Evolutionary conservation across 2,888 invertebrate species (phyloP), one percentile per base, ranked within the genome.

Genomic region (Halictus ligatus): DNA sequence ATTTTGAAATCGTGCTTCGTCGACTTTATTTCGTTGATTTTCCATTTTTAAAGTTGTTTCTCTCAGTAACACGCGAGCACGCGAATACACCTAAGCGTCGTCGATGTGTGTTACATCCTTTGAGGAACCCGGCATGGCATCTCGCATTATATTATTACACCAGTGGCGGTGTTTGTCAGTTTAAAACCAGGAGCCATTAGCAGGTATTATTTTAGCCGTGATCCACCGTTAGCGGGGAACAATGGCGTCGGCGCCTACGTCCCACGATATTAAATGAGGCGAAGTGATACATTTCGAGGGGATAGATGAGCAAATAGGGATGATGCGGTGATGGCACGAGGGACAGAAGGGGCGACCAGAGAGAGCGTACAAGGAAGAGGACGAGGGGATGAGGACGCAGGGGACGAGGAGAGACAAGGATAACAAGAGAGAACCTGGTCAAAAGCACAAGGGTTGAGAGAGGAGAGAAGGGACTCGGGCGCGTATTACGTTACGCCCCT

Each of bases 171-270:
- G 89, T 92, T 90, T 90, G 88, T 89, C 91, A 90, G 85, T 88
- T 91, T 91, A 90, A 91, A 90, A 89, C 88, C 91, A 84, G 90
- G 88, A 91, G 89, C 93, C 92, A 93, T 93, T 93, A 93, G 91
- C 91, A 87, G 92, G 92, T 93, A 92, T 93, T 93, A 93, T 93
- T 93, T 90, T 91, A 92, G 91, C 90, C 83, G 91, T 92, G 92
- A 93, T 92, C 91, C 91, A 88, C 88, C 86, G 89, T 92, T 91
- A 88, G 83, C 89, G 86, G 50, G 88, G 91, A 90, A 92, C 89
- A 93, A 92, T 92, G 90, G 88, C 87, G 91, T 84, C 84, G 87
- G 79, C 82, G 69, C 79, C 85, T 83, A 81, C 84, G 85, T 92
- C 92, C 89, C 91, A 91, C 92, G 92, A 90, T 89, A 90, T 92